Evolutionary conservation across 1,140 invertebrate species (phyloP).

Genomic region (Hesperophylax magnus): DNA sequence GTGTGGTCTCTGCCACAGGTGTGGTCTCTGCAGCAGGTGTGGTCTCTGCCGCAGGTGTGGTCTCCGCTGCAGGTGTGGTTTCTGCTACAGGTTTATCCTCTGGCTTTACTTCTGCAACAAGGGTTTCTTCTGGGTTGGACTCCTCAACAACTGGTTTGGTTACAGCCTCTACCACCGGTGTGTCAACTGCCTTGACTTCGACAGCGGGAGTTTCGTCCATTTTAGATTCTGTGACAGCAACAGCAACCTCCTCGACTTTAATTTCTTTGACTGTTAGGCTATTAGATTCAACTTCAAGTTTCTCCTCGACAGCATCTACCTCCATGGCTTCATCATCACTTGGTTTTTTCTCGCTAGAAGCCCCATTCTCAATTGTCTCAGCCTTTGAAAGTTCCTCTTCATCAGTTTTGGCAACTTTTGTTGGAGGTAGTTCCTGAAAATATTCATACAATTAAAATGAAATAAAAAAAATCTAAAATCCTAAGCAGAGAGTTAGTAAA

Average conservation of each 20-base stretch:
- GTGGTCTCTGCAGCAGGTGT: too few relatives aligned
- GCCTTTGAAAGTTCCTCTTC: background rate
- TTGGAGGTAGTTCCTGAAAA: conserved; percentile 50
- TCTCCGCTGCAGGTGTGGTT: background rate
- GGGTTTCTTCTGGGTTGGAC: background rate
- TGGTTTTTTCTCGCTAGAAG: background rate
- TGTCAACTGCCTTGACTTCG: background rate
- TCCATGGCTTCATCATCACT: conserved; percentile 30
- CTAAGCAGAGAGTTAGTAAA: too few relatives aligned
- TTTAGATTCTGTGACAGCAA: background rate
- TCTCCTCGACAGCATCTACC: conserved; percentile 34
- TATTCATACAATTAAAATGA: background rate
- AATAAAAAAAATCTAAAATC: background rate
- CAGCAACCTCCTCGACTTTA: background rate
- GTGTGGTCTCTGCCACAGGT: too few relatives aligned
- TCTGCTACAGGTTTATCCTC: background rate
- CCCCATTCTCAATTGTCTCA: background rate
- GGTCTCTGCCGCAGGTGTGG: too few relatives aligned
- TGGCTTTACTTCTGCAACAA: background rate
- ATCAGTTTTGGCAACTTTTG: conserved; percentile 49
- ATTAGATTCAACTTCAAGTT: background rate
- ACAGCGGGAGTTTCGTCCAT: background rate
- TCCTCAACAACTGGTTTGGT: background rate
- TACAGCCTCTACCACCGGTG: background rate
- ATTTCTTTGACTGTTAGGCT: background rate